Conservation (phyloP, 2,888 invertebrate genomes). For the Ligdia adustata region DNA sequence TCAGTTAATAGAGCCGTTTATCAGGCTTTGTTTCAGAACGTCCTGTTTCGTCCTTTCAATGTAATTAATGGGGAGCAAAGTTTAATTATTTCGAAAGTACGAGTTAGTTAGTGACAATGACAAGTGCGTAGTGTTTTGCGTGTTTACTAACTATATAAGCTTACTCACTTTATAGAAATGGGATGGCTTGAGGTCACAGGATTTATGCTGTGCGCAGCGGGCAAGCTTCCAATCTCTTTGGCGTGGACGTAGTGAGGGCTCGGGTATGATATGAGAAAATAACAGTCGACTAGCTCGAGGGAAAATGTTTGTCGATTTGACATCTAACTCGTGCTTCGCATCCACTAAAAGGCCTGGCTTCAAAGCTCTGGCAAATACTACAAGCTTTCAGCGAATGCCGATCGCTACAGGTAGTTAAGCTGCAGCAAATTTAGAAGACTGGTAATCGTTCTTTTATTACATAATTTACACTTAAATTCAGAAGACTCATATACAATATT, state of each 20-base stretch:
- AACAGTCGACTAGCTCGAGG: not conserved
- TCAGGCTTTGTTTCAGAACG: slow-evolving; percentile 32
- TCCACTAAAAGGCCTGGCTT: too few species aligned
- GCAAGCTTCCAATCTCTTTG: slow-evolving; percentile 58
- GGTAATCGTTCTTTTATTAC: too few species aligned
- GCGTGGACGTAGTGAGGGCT: slow-evolving; percentile 1
- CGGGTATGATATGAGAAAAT: not conserved
- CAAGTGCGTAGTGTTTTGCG: slow-evolving; percentile 34
- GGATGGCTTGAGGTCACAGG: slow-evolving; percentile 30
- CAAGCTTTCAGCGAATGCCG: too few species aligned
- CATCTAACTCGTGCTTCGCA: too few species aligned
- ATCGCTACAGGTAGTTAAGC: too few species aligned
- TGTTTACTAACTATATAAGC: too few species aligned
- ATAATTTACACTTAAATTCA: too few species aligned
- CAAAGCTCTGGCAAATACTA: too few species aligned
- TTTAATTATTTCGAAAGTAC: slow-evolving; percentile 43
- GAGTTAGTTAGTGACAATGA: slow-evolving; percentile 43
- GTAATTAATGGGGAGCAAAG: slow-evolving; percentile 41
- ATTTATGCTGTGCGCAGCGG: slow-evolving; percentile 33
- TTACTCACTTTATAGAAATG: slow-evolving; percentile 6
- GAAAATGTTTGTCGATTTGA: not conserved
- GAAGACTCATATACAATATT: too few species aligned
- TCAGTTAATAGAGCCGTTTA: slow-evolving; percentile 30
- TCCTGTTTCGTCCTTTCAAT: slow-evolving; percentile 28
- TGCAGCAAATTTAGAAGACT: too few species aligned